Conservation (phyloP, 2,113 vertebrate species). For the Ciconia maguari region DNA sequence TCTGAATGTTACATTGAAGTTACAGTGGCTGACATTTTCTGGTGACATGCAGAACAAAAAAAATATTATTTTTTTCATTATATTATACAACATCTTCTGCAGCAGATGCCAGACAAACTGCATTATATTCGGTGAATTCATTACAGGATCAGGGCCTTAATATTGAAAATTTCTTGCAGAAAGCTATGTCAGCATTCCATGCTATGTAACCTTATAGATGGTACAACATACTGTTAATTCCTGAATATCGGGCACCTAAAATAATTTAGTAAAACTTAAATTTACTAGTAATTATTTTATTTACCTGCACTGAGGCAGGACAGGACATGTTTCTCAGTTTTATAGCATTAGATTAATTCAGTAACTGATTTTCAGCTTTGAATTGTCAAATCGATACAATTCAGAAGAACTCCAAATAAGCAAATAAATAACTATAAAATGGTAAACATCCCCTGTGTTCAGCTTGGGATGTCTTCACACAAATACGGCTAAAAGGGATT, state of each 20-base stretch:
- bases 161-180: background rate
- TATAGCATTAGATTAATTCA: background rate
- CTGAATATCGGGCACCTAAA: background rate
- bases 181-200: background rate
- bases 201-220: background rate
- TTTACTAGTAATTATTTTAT: background rate
- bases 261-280: background rate
- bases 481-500: background rate
- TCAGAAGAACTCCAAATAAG: background rate
- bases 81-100: conserved; percentile 22
- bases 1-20: background rate
- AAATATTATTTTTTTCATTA: background rate
- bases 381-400: background rate
- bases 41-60: conserved; percentile 23
- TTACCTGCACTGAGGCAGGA: background rate
- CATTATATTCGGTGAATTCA: background rate
- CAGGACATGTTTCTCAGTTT: background rate
- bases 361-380: background rate
- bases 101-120: background rate
- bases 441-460: background rate
- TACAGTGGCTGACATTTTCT: background rate
- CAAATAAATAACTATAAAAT: background rate
- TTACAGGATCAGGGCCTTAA: background rate
- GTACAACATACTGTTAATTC: background rate
- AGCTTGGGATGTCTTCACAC: background rate